Evolutionary conservation across 2,113 vertebrate genomes (phyloP), one percentile per base, ranked within the genome.

Genomic region (Pomatostomus ruficeps): DNA sequence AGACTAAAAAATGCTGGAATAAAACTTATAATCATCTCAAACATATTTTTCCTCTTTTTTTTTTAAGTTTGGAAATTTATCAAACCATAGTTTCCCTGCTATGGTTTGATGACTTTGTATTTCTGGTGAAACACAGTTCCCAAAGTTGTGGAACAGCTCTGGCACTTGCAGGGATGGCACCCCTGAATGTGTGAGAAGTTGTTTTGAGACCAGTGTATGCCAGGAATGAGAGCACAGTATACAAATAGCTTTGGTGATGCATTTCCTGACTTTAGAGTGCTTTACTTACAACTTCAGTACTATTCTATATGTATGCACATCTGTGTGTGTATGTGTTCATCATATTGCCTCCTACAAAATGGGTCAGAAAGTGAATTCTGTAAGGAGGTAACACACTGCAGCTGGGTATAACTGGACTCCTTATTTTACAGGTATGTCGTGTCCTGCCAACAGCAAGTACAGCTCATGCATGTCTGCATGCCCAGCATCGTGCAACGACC

Each of bases 401-500:
- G 31, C 33, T 38, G 54, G 54, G 12, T 46, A 1, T 54, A 85
- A 81, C 71, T 38, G 29, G 13, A 24, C 24, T 89, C 43, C 46
- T 52, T 90, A 21, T 79, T 89, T 65, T 35, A 42, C 93, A 98
- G 97, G 26, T 25, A 51, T 84, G 14, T 22, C 43, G 11, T 98
- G 98, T 57, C 92, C 95, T 25, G 58, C 76, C 46, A 97, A 97
- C 90, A 98, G 97, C 92, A 74, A 76, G 6, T 98, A 98, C 95
- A 96, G 40, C 26, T 55, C 78, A 20, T 97, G 97, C 76, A 96
- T 55, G 42, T 93, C 95, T 14, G 96, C 97, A 24, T 98, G 97
- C 46, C 97, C 98, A 21, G 85, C 95, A 2, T 97, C 97, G 54
- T 98, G 98, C 83, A 85, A 19, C 0, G 89, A 98, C 54, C 58